Conservation (phyloP, 2,797 vertebrate species). For the Coluber constrictor region DNA sequence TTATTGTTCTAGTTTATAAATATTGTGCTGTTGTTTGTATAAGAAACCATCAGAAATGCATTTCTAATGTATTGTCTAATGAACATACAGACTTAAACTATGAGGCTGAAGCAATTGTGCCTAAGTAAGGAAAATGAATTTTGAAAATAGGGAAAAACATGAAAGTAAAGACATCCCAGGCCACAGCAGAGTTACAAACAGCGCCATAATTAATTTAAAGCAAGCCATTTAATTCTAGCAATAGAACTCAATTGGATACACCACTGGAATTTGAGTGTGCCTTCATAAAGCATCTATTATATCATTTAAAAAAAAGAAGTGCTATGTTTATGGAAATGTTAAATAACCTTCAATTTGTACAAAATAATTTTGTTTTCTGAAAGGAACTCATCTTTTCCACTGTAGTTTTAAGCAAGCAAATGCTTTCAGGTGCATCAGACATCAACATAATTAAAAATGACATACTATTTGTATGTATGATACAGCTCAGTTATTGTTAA, state of each 20-base stretch:
- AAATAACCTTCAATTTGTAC: background rate
- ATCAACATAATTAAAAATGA: background rate
- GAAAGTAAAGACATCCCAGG: background rate
- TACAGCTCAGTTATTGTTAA: background rate
- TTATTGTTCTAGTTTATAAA: background rate
- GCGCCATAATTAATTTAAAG: background rate
- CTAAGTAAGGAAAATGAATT: background rate
- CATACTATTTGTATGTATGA: background rate
- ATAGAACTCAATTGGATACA: background rate
- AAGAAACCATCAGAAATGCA: background rate
- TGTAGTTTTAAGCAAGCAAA: background rate
- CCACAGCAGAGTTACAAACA: background rate
- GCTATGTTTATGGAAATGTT: background rate
- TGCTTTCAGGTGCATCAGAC: background rate
- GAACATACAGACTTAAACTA: background rate
- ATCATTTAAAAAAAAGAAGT: background rate
- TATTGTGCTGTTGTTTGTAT: background rate
- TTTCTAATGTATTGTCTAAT: background rate
- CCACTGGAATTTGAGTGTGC: background rate
- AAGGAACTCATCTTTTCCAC: background rate
- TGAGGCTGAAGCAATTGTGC: background rate
- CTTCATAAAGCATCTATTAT: background rate
- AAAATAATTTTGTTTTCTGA: background rate
- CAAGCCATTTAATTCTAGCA: background rate
- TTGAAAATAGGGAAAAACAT: background rate